A percentile compares a stretch with the other conserved stretches of the same genome.
Conservation (phyloP, 1,140 invertebrate species). For the Pseudomyrmex dendroicus region DNA sequence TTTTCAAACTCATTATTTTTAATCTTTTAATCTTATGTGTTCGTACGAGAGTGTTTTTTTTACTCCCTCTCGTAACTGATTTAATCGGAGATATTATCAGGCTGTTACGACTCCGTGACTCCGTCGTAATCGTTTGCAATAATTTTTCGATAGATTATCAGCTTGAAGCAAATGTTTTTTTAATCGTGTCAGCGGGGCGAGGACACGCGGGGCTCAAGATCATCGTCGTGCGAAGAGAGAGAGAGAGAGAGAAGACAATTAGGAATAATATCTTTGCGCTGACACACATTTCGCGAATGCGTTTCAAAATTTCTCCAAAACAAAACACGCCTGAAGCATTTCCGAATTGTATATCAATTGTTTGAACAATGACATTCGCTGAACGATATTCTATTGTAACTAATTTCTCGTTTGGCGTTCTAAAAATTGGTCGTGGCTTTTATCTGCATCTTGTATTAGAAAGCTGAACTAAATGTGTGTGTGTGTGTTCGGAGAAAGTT, state of each 20-base stretch:
- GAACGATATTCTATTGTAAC: too few species aligned
- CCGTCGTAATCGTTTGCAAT: not conserved
- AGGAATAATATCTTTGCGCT: slow-evolving; percentile 59
- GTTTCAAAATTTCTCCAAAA: slow-evolving; percentile 20
- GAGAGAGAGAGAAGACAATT: slow-evolving; percentile 60
- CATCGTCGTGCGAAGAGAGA: not conserved
- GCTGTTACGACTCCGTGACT: not conserved
- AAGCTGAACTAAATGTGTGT: too few species aligned
- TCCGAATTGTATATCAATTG: slow-evolving; percentile 22
- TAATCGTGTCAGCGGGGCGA: slow-evolving; percentile 1
- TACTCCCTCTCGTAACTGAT: too few species aligned
- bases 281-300: slow-evolving; percentile 66
- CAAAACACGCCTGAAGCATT: slow-evolving; percentile 34
- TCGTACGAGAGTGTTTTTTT: not conserved
- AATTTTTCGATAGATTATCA: slow-evolving; percentile 13
- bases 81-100: not conserved
- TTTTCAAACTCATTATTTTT: too few species aligned
- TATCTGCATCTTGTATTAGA: too few species aligned
- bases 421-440: too few species aligned
- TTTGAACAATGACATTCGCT: not conserved
- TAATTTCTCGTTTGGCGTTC: too few species aligned
- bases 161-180: slow-evolving; percentile 15
- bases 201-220: slow-evolving; percentile 1
- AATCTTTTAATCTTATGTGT: too few species aligned
- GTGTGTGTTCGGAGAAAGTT: not conserved